phyloP scores from a whole-genome alignment of 2,888 invertebrate genomes.

The Balanococcus diminutus region DNA sequence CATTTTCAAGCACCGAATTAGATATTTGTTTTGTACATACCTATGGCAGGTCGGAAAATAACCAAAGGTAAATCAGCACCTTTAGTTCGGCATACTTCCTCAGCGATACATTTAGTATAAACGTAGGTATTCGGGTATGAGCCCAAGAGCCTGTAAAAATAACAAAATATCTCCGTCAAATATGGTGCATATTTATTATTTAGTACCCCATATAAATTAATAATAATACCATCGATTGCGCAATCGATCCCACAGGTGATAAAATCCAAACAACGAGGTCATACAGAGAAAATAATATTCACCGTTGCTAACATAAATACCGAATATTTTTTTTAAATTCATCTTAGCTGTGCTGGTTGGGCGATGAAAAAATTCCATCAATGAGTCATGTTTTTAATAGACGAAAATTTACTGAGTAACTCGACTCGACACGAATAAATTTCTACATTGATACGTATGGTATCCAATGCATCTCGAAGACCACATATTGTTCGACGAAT shows the following conservation, averaged over 20 bases:
- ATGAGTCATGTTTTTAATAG: not conserved
- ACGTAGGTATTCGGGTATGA: constrained; percentile 89
- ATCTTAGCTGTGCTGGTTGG: not conserved
- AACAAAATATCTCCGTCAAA: not conserved
- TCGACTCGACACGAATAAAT: not conserved
- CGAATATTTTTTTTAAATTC: not conserved
- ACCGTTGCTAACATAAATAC: not conserved
- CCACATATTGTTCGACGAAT: not conserved
- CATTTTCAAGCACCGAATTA: too few relatives aligned
- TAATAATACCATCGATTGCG: not conserved
- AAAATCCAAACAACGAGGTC: not conserved
- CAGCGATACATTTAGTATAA: constrained; percentile 88
- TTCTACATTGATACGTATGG: not conserved
- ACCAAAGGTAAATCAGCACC: constrained; percentile 77
- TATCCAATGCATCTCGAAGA: not conserved
- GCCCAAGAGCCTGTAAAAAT: constrained; percentile 63
- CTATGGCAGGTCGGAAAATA: constrained; percentile 82
- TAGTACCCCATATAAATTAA: too few relatives aligned
- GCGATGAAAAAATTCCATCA: not conserved
- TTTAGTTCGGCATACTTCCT: constrained; percentile 73
- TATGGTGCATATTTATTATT: not conserved
- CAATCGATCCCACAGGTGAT: not conserved
- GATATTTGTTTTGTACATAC: too few relatives aligned
- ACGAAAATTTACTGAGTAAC: not conserved
- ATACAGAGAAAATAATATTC: not conserved